Evolutionary conservation across 2,888 invertebrate genomes (phyloP).

Genomic region (Hirtodrosophila confusa): DNA sequence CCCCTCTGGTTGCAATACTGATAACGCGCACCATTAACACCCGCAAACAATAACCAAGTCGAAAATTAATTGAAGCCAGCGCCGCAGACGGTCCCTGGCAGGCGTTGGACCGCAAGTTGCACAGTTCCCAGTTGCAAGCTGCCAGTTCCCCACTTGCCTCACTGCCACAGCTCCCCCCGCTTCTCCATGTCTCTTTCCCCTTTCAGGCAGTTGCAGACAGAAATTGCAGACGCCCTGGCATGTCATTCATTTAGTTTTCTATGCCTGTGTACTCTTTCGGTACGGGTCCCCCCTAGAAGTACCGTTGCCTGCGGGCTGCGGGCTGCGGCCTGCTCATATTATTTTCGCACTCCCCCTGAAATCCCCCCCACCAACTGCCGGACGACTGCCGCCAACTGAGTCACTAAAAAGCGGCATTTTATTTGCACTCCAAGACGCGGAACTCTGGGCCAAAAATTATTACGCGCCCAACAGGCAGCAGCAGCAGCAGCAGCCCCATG

Average conservation of each 20-base stretch:
- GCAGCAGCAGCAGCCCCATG: slow-evolving; percentile 15
- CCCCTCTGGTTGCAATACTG: slow-evolving; percentile 7
- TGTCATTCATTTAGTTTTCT: slow-evolving; percentile 66
- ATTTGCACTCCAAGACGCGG: slow-evolving; percentile 71
- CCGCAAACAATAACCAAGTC: slow-evolving; percentile 69
- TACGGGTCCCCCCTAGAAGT: slow-evolving; percentile 10
- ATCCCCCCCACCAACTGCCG: slow-evolving; percentile 7
- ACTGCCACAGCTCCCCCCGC: slow-evolving; percentile 1
- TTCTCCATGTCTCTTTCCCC: not conserved
- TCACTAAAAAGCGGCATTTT: slow-evolving; percentile 75
- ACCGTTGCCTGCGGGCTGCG: slow-evolving; percentile 49
- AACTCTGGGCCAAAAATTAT: slow-evolving; percentile 68
- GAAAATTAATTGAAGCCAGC: slow-evolving; percentile 81
- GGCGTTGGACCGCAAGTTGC: slow-evolving; percentile 55
- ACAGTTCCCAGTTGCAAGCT: slow-evolving; percentile 7
- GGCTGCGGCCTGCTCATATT: slow-evolving; percentile 54
- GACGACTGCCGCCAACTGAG: slow-evolving; percentile 61
- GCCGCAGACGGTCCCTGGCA: slow-evolving; percentile 63
- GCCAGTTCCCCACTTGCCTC: not conserved
- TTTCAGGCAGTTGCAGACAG: slow-evolving; percentile 40
- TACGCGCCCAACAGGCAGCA: slow-evolving; percentile 48
- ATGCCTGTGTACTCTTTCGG: slow-evolving; percentile 31
- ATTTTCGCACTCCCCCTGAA: slow-evolving; percentile 58
- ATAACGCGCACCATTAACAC: slow-evolving; percentile 62
- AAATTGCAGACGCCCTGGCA: slow-evolving; percentile 63